A percentile compares a stretch with the other conserved stretches of the same genome.
phyloP scores from a whole-genome alignment of 1,140 invertebrate species.

The Pseudomyrmex pallidus region DNA sequence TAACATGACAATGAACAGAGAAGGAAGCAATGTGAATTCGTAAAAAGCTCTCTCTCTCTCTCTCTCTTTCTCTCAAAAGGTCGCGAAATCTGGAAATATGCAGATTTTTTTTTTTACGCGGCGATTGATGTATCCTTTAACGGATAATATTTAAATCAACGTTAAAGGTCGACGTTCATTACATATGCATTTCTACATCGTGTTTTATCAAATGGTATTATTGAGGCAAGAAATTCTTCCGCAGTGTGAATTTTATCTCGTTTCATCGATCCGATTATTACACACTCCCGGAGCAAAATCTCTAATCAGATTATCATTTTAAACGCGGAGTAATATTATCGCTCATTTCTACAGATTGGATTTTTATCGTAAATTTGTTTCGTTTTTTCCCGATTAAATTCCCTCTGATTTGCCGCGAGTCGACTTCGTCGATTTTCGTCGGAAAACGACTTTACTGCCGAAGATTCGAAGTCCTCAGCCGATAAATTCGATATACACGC shows the following conservation, averaged over 20 bases:
- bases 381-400: too few relatives aligned
- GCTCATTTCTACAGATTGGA: not conserved
- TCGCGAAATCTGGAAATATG: slow-evolving; percentile 27
- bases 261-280: too few relatives aligned
- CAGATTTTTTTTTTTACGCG: not conserved
- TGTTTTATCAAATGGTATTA: too few relatives aligned
- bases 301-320: not conserved
- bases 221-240: too few relatives aligned
- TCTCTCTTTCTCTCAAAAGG: not conserved
- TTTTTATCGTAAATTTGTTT: slow-evolving; percentile 3
- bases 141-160: slow-evolving; percentile 29
- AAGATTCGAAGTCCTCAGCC: slow-evolving; percentile 63
- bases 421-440: slow-evolving; percentile 68
- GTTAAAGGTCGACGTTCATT: slow-evolving; percentile 1
- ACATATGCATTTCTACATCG: not conserved
- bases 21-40: slow-evolving; percentile 18
- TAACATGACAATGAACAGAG: slow-evolving; percentile 20
- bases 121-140: slow-evolving; percentile 18
- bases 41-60: not conserved
- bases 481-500: slow-evolving; percentile 70
- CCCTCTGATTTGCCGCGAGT: not conserved
- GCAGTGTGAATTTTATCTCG: not conserved
- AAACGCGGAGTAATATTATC: not conserved
- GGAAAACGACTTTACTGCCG: slow-evolving; percentile 62
- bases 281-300: not conserved